Evolutionary conservation across 2,113 vertebrate species (phyloP).

Genomic region (Camarhynchus parvulus): DNA sequence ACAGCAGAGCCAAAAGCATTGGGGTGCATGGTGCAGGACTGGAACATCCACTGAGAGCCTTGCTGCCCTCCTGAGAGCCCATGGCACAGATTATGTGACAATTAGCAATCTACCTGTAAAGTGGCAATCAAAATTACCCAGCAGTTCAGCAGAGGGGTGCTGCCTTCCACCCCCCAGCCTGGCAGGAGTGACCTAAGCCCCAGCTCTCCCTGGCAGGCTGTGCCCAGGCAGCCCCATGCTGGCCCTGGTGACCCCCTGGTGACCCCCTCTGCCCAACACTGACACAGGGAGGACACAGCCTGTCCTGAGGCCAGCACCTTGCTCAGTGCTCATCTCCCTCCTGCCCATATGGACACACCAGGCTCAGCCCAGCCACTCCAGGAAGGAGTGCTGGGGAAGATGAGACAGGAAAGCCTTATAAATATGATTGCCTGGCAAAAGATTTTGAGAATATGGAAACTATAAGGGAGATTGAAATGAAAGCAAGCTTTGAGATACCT

Average conservation of each 20-base stretch:
- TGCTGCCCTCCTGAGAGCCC: not conserved
- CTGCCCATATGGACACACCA: fast-evolving
- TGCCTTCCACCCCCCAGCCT: not conserved
- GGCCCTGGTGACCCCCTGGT: not conserved
- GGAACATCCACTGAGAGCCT: not conserved
- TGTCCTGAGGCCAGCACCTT: not conserved
- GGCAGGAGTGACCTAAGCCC: not conserved
- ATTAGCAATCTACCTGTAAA: not conserved
- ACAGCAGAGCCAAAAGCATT: not conserved
- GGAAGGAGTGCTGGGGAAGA: not conserved
- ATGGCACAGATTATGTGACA: not conserved
- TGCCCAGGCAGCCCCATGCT: fast-evolving
- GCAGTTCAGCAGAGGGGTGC: not conserved
- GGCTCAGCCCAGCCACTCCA: not conserved
- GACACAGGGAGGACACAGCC: fast-evolving
- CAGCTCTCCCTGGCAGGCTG: not conserved
- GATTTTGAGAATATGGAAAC: too few relatives aligned
- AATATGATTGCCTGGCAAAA: too few relatives aligned
- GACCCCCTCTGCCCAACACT: not conserved
- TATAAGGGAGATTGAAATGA: too few relatives aligned
- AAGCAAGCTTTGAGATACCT: too few relatives aligned
- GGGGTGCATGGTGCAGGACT: not conserved
- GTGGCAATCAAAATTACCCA: not conserved
- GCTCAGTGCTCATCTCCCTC: not conserved
- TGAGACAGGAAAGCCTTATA: too few relatives aligned